phyloP scores from a whole-genome alignment of 2,888 invertebrate genomes.

The Drosophila quinaria region DNA sequence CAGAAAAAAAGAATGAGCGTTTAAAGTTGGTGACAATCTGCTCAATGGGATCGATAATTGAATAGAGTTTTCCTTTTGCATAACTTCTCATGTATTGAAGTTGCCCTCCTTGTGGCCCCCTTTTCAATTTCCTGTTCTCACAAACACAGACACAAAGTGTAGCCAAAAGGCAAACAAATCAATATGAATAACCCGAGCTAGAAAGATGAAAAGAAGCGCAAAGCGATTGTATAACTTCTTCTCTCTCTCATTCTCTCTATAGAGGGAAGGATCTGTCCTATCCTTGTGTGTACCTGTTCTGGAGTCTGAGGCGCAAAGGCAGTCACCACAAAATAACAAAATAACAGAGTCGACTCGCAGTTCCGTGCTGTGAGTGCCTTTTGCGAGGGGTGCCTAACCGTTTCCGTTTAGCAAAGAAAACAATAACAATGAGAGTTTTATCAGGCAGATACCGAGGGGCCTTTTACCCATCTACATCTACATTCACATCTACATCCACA shows the following conservation, averaged over 20 bases:
- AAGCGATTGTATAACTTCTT: constrained; percentile 34
- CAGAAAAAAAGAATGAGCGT: constrained; percentile 36
- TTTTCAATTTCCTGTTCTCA: constrained; percentile 74
- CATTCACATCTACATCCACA: constrained; percentile 17
- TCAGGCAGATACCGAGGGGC: constrained; percentile 42
- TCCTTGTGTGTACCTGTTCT: constrained; percentile 40
- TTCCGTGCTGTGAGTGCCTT: constrained; percentile 32
- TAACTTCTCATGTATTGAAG: constrained; percentile 43
- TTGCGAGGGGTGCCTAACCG: constrained; percentile 66
- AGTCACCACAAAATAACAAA: constrained; percentile 30
- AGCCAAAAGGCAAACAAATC: constrained; percentile 74
- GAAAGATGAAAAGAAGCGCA: constrained; percentile 60
- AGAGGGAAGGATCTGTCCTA: constrained; percentile 13
- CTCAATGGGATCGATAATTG: constrained; percentile 41
- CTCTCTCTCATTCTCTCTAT: background rate
- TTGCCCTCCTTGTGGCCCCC: constrained; percentile 18
- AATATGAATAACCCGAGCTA: constrained; percentile 54
- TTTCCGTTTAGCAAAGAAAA: constrained; percentile 82
- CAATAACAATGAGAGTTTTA: constrained; percentile 76
- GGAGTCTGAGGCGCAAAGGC: constrained; percentile 50
- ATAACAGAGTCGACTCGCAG: constrained; percentile 30
- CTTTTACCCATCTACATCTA: constrained; percentile 12
- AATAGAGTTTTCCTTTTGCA: constrained; percentile 50
- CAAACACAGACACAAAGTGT: constrained; percentile 42
- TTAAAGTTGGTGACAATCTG: constrained; percentile 57